These are phyloP conservation scores for Emydoidea blandingii DNA, from an alignment of 2,797 vertebrate species.

Conservation along the genomic window DNA sequence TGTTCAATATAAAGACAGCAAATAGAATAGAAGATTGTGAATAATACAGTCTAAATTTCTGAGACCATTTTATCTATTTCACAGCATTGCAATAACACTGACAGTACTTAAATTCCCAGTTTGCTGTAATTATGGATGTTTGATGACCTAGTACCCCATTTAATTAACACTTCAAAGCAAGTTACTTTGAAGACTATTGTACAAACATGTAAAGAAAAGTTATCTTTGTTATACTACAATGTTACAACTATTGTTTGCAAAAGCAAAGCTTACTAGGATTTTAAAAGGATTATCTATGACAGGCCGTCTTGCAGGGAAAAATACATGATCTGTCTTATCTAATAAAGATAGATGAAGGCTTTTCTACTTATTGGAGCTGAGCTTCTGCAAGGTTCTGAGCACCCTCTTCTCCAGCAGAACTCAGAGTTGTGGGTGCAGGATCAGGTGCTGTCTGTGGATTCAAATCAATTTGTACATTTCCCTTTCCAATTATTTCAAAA, in stretches of 20 bases:
- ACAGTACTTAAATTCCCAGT: neutral
- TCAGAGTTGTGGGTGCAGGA: neutral
- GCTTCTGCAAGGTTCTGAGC: neutral
- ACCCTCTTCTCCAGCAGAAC: neutral
- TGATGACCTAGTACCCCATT: neutral
- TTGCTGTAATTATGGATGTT: conserved; percentile 28
- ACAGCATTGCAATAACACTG: neutral
- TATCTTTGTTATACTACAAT: neutral
- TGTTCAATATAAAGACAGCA: neutral
- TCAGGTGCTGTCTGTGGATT: neutral
- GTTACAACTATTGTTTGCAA: neutral
- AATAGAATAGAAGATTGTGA: neutral
- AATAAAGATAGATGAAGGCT: neutral
- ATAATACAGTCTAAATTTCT: neutral
- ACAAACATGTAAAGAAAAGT: neutral
- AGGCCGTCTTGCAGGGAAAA: neutral
- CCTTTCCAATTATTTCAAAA: neutral
- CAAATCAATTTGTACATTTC: neutral
- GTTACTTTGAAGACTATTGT: neutral
- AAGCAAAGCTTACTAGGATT: neutral
- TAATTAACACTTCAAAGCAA: conserved; percentile 15
- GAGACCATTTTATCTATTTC: neutral
- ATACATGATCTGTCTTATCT: neutral
- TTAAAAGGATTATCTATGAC: neutral
- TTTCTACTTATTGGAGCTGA: neutral